Evolutionary conservation across 2,113 vertebrate genomes (phyloP).

Genomic region (Anseranas semipalmata): DNA sequence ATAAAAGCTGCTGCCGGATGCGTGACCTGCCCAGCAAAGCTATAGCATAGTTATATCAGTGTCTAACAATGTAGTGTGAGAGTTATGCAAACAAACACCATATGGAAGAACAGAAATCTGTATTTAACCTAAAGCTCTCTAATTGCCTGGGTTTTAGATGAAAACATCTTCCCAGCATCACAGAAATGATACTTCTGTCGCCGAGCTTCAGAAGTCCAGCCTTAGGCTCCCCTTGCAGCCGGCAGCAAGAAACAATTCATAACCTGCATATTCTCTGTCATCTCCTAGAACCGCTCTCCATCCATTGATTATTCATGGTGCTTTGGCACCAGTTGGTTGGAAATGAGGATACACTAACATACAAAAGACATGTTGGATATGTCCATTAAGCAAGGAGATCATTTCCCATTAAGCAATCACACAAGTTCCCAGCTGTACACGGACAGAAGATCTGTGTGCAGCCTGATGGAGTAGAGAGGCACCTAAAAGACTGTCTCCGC

Average conservation of each 20-base stretch:
- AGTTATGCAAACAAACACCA: constrained; percentile 55
- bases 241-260: neutral
- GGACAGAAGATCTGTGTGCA: neutral
- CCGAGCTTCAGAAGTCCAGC: neutral
- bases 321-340: neutral
- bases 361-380: neutral
- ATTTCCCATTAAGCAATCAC: neutral
- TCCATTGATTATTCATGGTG: neutral
- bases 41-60: neutral
- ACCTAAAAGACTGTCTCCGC: neutral
- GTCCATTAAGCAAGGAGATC: neutral
- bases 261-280: neutral
- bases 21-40: constrained; percentile 7
- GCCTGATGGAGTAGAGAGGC: neutral
- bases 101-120: constrained; percentile 54
- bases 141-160: constrained; percentile 33
- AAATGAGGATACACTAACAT: neutral
- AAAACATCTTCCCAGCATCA: constrained; percentile 20
- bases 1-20: constrained; percentile 25
- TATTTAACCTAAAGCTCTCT: constrained; percentile 54
- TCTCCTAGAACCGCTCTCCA: neutral
- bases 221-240: neutral
- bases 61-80: constrained; percentile 23
- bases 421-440: neutral
- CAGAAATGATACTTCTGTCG: constrained; percentile 1